Percentiles rank a stretch among this genome's conserved stretches.
Conservation (phyloP, 2,888 invertebrate species). For the Dichetophora obliterata region DNA sequence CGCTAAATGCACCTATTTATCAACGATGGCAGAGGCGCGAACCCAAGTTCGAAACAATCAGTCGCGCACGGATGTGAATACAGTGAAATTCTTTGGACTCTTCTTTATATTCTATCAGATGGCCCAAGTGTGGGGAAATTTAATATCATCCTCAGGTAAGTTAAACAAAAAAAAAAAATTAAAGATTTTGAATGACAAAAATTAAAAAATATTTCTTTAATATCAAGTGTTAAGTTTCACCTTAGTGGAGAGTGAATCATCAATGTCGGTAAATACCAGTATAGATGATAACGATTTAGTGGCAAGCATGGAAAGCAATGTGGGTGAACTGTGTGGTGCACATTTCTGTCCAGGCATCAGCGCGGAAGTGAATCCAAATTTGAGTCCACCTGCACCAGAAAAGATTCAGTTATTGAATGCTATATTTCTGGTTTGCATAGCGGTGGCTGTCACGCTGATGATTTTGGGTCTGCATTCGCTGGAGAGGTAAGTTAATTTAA, state of each 20-base stretch:
- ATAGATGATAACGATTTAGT: neutral
- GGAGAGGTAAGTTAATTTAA: slow-evolving; percentile 77
- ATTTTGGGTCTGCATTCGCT: slow-evolving; percentile 85
- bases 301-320: slow-evolving; percentile 56
- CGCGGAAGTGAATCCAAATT: slow-evolving; percentile 75
- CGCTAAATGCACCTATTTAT: slow-evolving; percentile 94
- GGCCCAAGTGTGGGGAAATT: slow-evolving; percentile 94
- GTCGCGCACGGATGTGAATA: slow-evolving; percentile 80
- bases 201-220: neutral
- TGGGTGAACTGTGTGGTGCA: slow-evolving; percentile 78
- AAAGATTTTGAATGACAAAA: neutral
- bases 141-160: slow-evolving; percentile 85
- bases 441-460: slow-evolving; percentile 80
- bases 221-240: slow-evolving; percentile 58
- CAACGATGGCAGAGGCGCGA: slow-evolving; percentile 85
- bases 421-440: slow-evolving; percentile 86
- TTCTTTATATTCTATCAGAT: slow-evolving; percentile 97
- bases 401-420: slow-evolving; percentile 85
- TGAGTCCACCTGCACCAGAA: slow-evolving; percentile 78
- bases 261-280: slow-evolving; percentile 47
- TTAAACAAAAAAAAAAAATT: neutral
- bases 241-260: slow-evolving; percentile 27
- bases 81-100: slow-evolving; percentile 92
- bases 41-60: slow-evolving; percentile 75
- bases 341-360: slow-evolving; percentile 78